phyloP scores from a whole-genome alignment of 2,888 invertebrate genomes.

The Prenolepis imparis region DNA sequence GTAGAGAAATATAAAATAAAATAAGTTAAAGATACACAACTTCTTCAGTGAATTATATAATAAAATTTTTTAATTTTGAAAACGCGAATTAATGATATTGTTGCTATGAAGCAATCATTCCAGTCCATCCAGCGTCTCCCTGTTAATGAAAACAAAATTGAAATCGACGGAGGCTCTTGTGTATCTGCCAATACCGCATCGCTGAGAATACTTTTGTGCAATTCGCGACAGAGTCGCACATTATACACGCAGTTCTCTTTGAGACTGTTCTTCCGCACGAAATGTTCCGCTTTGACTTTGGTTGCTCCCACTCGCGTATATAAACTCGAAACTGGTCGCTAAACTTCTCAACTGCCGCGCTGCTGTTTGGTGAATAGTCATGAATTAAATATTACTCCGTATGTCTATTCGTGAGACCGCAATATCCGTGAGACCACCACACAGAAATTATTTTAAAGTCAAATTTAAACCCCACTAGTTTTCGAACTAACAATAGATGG shows the following conservation, averaged over 20 bases:
- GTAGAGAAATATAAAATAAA: background rate
- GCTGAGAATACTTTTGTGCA: constrained; percentile 68
- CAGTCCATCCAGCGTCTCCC: background rate
- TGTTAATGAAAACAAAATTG: constrained; percentile 24
- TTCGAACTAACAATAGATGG: constrained; percentile 17
- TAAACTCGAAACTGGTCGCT: constrained; percentile 60
- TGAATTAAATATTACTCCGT: constrained; percentile 54
- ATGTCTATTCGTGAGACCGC: constrained; percentile 47
- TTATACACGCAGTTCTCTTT: constrained; percentile 70
- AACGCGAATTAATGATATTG: constrained; percentile 27
- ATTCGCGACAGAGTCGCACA: constrained; percentile 69
- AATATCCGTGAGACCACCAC: constrained; percentile 23
- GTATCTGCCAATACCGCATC: constrained; percentile 58
- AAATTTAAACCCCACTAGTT: constrained; percentile 31
- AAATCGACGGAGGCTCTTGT: background rate
- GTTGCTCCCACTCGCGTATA: constrained; percentile 57
- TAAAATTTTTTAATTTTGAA: background rate
- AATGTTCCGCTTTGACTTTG: constrained; percentile 46
- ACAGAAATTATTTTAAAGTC: constrained; percentile 57
- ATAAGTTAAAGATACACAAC: background rate
- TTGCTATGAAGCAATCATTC: background rate
- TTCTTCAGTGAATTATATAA: constrained; percentile 8
- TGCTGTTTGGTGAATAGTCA: constrained; percentile 56
- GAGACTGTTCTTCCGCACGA: constrained; percentile 60
- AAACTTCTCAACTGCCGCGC: constrained; percentile 59